Conservation (phyloP, 2,888 invertebrate species). For the Deladenus siricidicola region DNA sequence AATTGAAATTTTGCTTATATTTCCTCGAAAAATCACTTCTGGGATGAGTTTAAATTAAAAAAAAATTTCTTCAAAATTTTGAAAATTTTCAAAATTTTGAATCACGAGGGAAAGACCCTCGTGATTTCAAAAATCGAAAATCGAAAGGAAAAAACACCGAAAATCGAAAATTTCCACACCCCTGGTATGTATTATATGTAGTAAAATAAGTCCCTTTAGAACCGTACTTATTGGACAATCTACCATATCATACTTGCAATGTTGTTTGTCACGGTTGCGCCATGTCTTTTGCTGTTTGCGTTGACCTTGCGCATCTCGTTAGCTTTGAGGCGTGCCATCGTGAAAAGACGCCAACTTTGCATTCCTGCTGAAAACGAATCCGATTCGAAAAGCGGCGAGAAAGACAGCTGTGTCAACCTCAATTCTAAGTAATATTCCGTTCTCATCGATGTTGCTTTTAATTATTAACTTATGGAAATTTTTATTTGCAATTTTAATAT, state of each 20-base stretch:
- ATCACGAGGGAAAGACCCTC: neutral
- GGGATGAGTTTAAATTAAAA: too few species aligned
- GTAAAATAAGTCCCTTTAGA: conserved; percentile 28
- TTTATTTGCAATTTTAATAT: too few species aligned
- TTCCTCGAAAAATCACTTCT: too few species aligned
- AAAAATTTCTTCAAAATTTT: too few species aligned
- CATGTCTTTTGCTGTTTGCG: conserved; percentile 45
- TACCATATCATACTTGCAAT: conserved; percentile 44
- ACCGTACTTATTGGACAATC: conserved; percentile 44
- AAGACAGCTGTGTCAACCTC: neutral
- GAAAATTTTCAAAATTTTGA: too few species aligned
- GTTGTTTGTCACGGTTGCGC: conserved; percentile 25
- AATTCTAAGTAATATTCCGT: too few species aligned
- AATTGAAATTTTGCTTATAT: too few species aligned
- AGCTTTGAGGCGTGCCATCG: conserved; percentile 22
- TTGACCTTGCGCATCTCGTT: conserved; percentile 35
- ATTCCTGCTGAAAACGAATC: too few species aligned
- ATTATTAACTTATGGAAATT: too few species aligned
- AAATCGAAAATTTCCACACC: neutral
- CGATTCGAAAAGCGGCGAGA: neutral
- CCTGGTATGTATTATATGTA: neutral
- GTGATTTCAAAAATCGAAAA: too few species aligned
- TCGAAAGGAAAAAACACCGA: too few species aligned
- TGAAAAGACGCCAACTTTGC: conserved; percentile 24
- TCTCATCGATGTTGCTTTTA: too few species aligned